Percentiles rank a stretch among this genome's conserved stretches.
Evolutionary conservation across 2,113 vertebrate genomes (phyloP).

Genomic region (Platysteira castanea): DNA sequence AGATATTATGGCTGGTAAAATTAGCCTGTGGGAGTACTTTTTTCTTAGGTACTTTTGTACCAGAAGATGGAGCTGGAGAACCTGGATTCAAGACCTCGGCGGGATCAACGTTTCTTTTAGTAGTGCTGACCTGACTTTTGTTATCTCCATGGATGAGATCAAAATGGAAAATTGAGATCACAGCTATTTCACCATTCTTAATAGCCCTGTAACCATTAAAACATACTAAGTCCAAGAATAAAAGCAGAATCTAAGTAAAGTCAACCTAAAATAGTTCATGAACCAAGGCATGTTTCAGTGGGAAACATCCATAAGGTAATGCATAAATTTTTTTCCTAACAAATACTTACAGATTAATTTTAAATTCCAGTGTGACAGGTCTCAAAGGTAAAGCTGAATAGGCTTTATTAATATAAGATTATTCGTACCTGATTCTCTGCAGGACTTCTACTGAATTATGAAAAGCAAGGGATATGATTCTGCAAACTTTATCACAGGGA

Average conservation of each 20-base stretch:
- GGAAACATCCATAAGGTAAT: not conserved
- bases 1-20: not conserved
- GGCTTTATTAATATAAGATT: not conserved
- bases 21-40: not conserved
- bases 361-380: not conserved
- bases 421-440: not conserved
- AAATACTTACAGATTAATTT: not conserved
- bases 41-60: not conserved
- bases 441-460: not conserved
- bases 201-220: not conserved
- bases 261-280: not conserved
- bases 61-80: slow-evolving; percentile 49
- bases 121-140: not conserved
- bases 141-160: not conserved
- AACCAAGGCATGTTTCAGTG: not conserved
- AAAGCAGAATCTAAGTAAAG: not conserved
- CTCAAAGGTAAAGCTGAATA: not conserved
- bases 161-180: not conserved
- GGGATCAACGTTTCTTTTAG: not conserved
- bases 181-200: not conserved
- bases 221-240: not conserved
- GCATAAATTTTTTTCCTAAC: not conserved
- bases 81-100: not conserved
- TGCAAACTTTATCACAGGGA: not conserved
- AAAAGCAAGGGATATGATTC: not conserved